Base-by-base conservation (phyloP, 2,888 invertebrate species). In the Drosophila borealis region DNA sequence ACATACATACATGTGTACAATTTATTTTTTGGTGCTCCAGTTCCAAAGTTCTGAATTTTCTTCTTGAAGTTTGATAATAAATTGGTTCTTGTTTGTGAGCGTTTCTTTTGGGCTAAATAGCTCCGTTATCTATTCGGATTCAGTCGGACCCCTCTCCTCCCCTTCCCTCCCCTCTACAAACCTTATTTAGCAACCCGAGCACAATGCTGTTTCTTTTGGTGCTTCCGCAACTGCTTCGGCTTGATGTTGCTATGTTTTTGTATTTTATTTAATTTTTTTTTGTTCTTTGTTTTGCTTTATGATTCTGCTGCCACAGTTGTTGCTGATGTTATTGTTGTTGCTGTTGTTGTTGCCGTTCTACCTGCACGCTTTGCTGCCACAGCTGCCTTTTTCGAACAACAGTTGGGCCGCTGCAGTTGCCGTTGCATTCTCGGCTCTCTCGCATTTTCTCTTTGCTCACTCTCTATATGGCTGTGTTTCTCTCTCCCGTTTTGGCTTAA, bases 311-410 rank as follows among this genome's bases (percentile, higher is more conserved):
- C 19, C 6, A 2, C 6, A 6, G 25, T 6, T 49, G 44, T 45
- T 55, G 49, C 50, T 45, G 45, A 46, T 51, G 45, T 29, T 45
- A 51, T 36, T 55, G 33, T 21, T 45, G 11, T 9, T 42, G 42
- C 1, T 17, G 11, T 25, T 49, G 29, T 33, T 68, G 17, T 8
- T 17, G 48, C 10, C 17, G 19, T 13, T 49, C 34, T 49, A 34
- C 17, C 48, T 34, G 48, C 34, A 29, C 29, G 29, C 29, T 29
- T 29, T 49, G 48, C 11, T 44, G 42, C 5, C 48, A 29, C 8
- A 29, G 29, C 8, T 29, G 29, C 8, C 29, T 29, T 8, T 2
- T 8, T 29, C 29, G 29, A 29, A 29, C 8, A 25, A 25, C 6
- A 25, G 25, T 25, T 25, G 25, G 25, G 25, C 2, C 25, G 25